These are phyloP conservation scores for Globia sparganii DNA, from an alignment of 2,888 invertebrate species.

Conservation along the genomic window DNA sequence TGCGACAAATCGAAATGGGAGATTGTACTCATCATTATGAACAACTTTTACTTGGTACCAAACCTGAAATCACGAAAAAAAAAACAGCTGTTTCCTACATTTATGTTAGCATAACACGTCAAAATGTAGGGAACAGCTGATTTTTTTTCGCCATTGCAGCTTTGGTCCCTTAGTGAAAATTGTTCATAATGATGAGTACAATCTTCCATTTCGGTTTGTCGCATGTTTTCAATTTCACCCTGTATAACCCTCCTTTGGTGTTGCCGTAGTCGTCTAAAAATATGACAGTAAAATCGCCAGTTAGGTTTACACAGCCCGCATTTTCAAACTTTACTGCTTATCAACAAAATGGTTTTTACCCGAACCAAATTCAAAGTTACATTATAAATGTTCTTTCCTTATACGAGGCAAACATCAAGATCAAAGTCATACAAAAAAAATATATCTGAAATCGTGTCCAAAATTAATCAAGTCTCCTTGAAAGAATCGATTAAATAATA, in stretches of 20 bases:
- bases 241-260: not conserved
- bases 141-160: no score
- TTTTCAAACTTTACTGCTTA: not conserved
- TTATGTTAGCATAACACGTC: no score
- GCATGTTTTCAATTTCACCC: no score
- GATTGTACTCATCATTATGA: no score
- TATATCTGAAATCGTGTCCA: not conserved
- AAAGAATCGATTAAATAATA: not conserved
- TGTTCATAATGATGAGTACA: no score
- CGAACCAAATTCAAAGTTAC: not conserved
- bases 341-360: conserved; percentile 11
- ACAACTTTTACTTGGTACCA: no score
- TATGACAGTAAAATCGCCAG: not conserved
- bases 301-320: not conserved
- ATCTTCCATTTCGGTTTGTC: no score
- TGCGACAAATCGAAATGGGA: no score
- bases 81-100: no score
- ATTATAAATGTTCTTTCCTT: conserved; percentile 16
- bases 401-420: not conserved
- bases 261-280: not conserved
- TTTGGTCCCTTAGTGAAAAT: no score
- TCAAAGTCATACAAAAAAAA: not conserved
- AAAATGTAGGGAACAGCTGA: no score
- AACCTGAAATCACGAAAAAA: no score
- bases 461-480: not conserved